Evolutionary conservation across 2,113 vertebrate genomes (phyloP).

Genomic region (Coptodon rendalli): DNA sequence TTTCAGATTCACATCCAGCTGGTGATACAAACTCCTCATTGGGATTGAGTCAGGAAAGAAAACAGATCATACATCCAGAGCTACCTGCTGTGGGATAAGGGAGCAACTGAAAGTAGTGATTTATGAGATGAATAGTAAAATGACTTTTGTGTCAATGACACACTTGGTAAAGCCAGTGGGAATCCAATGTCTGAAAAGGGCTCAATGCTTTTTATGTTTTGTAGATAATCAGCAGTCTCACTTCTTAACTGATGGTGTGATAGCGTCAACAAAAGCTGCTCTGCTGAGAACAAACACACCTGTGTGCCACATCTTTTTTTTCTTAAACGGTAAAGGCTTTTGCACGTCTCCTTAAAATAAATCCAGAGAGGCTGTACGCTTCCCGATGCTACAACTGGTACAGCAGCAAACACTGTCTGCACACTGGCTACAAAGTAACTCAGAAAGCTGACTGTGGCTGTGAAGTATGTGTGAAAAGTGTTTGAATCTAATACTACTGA

Average conservation of each 20-base stretch:
- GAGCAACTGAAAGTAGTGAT: neutral
- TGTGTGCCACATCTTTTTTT: neutral
- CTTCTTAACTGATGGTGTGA: neutral
- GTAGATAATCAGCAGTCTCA: neutral
- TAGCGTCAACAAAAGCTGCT: neutral
- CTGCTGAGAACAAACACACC: neutral
- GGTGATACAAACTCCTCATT: neutral
- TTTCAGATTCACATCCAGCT: neutral
- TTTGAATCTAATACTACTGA: slow-evolving; percentile 17
- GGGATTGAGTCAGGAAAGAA: neutral
- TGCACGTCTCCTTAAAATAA: neutral
- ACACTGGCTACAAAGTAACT: slow-evolving; percentile 2
- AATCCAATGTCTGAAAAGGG: neutral
- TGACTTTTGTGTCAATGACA: neutral
- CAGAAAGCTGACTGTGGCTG: neutral
- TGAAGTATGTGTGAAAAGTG: slow-evolving; percentile 1
- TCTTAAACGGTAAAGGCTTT: neutral
- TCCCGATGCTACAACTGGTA: slow-evolving; percentile 1
- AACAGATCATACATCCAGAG: neutral
- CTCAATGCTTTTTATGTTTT: neutral
- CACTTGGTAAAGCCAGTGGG: neutral
- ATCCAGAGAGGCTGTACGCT: neutral
- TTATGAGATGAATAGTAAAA: neutral
- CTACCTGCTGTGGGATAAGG: neutral
- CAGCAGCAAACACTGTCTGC: neutral